phyloP scores from a whole-genome alignment of 1,140 invertebrate species.

The Drosophila erecta region DNA sequence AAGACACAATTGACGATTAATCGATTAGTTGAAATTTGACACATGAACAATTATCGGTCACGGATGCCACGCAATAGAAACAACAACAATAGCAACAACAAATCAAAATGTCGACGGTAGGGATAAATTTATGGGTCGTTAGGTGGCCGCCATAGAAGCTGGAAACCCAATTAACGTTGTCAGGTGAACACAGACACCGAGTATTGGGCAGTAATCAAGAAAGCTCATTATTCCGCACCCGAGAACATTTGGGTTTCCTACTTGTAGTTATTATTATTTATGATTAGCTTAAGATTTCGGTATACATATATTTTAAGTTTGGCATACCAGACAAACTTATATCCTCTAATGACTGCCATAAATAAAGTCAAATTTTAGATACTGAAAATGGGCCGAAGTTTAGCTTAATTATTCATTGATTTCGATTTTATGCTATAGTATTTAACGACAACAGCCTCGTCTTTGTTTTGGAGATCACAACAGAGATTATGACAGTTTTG shows the following conservation, averaged over 20 bases:
- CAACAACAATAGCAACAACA: conserved; percentile 3
- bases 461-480: conserved; percentile 33
- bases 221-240: conserved; percentile 6
- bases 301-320: too few species aligned
- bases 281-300: too few species aligned
- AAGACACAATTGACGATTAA: conserved; percentile 54
- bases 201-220: conserved; percentile 6
- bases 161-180: conserved; percentile 41
- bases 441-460: conserved; percentile 14
- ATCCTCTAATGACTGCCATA: too few species aligned
- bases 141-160: conserved; percentile 3
- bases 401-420: conserved; percentile 39
- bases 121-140: conserved; percentile 15
- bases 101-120: conserved; percentile 4
- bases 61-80: conserved; percentile 29
- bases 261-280: too few species aligned
- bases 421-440: conserved; percentile 1
- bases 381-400: not conserved
- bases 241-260: not conserved
- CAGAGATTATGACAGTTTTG: conserved; percentile 56
- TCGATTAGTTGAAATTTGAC: conserved; percentile 66
- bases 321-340: not conserved
- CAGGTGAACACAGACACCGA: conserved; percentile 8
- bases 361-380: not conserved
- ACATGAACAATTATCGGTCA: conserved; percentile 61